These are phyloP conservation scores for Drosophila nigricruria DNA, from an alignment of 2,888 invertebrate genomes.

Conservation along the genomic window DNA sequence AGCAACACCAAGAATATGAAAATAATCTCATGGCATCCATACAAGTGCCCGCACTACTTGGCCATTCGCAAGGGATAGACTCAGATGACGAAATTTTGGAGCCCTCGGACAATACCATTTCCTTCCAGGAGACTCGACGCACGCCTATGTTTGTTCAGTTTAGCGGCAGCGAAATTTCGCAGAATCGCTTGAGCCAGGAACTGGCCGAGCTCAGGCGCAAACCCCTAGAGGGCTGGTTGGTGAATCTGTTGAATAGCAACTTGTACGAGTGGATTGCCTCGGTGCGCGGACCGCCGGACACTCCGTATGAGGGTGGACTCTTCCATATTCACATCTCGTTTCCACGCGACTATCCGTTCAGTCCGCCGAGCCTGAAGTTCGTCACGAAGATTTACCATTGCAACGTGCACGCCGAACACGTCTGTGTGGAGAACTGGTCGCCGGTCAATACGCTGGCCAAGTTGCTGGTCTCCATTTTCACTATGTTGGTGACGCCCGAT, in stretches of 20 bases:
- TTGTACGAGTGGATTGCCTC: not conserved
- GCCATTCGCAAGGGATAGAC: too few relatives aligned
- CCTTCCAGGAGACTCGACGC: too few relatives aligned
- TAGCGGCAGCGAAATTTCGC: too few relatives aligned
- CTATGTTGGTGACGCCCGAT: not conserved
- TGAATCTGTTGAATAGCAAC: not conserved
- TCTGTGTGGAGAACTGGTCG: not conserved
- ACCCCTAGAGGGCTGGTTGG: not conserved
- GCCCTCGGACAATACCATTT: too few relatives aligned
- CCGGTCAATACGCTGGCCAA: not conserved
- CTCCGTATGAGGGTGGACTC: not conserved
- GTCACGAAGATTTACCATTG: slow-evolving; percentile 1
- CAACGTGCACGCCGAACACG: not conserved
- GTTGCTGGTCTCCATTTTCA: not conserved
- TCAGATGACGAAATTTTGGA: too few relatives aligned
- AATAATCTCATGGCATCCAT: too few relatives aligned
- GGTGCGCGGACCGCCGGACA: not conserved
- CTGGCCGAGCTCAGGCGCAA: not conserved
- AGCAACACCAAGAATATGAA: too few relatives aligned
- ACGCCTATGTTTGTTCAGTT: too few relatives aligned
- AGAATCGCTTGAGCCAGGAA: not conserved
- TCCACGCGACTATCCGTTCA: not conserved
- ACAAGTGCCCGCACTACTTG: too few relatives aligned
- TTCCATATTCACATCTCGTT: not conserved
- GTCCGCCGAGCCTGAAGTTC: not conserved